Base-by-base conservation (phyloP, 1,140 invertebrate genomes). In the Leptinotarsa defecta region DNA sequence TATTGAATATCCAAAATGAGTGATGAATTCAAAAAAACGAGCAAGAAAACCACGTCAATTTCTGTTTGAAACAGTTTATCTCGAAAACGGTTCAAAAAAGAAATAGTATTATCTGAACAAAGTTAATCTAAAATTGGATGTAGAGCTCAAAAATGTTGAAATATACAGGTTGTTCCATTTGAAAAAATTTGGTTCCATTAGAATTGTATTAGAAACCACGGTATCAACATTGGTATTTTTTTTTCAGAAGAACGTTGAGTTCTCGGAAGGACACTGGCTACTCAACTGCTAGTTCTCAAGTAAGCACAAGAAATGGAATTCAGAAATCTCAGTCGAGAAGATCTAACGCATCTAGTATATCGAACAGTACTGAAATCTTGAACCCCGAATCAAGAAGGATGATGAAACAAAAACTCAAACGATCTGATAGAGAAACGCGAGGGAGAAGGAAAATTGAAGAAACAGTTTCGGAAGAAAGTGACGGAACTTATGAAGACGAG, bases 201-300 rank as follows among this genome's bases (percentile, higher is more conserved):
- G 2, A 22, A 22, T 11, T 43, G 34, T 43, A 43, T 43, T 43
- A 43, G 6, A 43, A 43, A 43, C 34, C 34, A 43, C 8, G 34
- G 1, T 11, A 43, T 11, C 2, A 43, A 11, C 8, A 57, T 19
- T 57, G 52, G 1, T n/a, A 17, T 15, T 72, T 65, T 68, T 11
- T 27, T 82, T 79, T 80, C 73, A 78, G 64, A 73, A 86, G 74
- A 76, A 79, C 70, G 57, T 88, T 85, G 84, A 86, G 76, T 81
- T 85, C 79, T 48, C 80, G 84, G 8, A 90, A 91, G 81, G 91
- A 91, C 74, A 91, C 90, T 0, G 90, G 90, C 20, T 91, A 91
- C 77, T 91, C 90, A 0, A 92, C 90, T 11, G 90, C 88, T 20
- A 91, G 89, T 81, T 90, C 90, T 1, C 87, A 89, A 73, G 88